Percentiles rank a stretch among this genome's conserved stretches.
phyloP scores from a whole-genome alignment of 2,113 vertebrate genomes.

The Bufo bufo region DNA sequence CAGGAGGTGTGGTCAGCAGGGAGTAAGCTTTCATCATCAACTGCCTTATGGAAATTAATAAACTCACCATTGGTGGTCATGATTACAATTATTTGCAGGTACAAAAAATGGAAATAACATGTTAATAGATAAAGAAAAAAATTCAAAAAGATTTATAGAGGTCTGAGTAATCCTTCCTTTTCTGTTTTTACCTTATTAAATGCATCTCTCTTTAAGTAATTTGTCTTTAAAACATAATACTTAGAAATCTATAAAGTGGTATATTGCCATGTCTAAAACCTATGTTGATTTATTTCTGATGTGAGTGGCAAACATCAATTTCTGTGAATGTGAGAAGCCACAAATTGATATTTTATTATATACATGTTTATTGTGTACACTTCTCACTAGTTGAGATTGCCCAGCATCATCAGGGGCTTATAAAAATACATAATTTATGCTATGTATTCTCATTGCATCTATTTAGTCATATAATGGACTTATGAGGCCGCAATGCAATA shows the following conservation, averaged over 20 bases:
- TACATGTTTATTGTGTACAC: conserved; percentile 6
- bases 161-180: no score
- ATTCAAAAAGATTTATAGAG: no score
- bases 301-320: not conserved
- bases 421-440: conserved; percentile 44
- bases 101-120: not conserved
- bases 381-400: not conserved
- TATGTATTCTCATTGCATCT: not conserved
- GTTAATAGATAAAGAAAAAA: not conserved
- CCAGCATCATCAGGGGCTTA: not conserved
- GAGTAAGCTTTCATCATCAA: not conserved
- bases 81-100: not conserved
- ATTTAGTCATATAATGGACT: conserved; percentile 23
- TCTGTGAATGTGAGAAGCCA: not conserved
- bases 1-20: conserved; percentile 5
- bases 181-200: no score
- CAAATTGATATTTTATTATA: conserved; percentile 7
- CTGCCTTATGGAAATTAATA: not conserved
- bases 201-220: not conserved
- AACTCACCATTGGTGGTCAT: no score
- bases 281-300: not conserved
- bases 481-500: not conserved
- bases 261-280: not conserved
- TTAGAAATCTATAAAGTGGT: not conserved
- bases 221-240: not conserved